Percentiles rank a stretch among this genome's conserved stretches.
These are phyloP conservation scores for Carposina sasakii DNA, from an alignment of 1,140 invertebrate genomes.

Conservation along the genomic window DNA sequence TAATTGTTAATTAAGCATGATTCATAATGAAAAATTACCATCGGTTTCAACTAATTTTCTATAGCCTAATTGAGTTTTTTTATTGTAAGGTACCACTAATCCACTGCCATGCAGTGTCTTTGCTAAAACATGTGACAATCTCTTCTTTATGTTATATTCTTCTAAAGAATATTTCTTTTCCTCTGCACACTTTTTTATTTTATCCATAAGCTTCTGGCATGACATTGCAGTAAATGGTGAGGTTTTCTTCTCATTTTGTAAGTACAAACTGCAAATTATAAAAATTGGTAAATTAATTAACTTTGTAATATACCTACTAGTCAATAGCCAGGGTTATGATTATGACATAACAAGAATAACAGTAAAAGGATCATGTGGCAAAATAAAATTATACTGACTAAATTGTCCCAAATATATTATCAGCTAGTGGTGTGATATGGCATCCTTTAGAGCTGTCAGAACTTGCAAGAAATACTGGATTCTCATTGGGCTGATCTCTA, in stretches of 20 bases:
- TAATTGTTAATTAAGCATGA: no score
- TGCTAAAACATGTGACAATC: slow-evolving; percentile 79
- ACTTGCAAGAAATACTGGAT: slow-evolving; percentile 83
- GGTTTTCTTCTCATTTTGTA: slow-evolving; percentile 76
- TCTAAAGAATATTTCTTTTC: slow-evolving; percentile 77
- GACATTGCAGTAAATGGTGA: slow-evolving; percentile 79
- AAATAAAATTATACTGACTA: slow-evolving; percentile 75
- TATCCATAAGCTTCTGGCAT: slow-evolving; percentile 74
- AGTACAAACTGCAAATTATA: slow-evolving; percentile 73
- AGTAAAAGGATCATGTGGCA: slow-evolving; percentile 4
- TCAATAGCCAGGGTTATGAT: no score
- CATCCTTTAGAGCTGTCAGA: slow-evolving; percentile 81
- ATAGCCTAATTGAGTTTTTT: slow-evolving; percentile 86
- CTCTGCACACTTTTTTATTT: slow-evolving; percentile 78
- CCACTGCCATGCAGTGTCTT: slow-evolving; percentile 90
- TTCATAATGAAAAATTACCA: slow-evolving; percentile 78
- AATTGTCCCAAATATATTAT: slow-evolving; percentile 90
- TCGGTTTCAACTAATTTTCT: slow-evolving; percentile 82
- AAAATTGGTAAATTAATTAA: slow-evolving; percentile 16
- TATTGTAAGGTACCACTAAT: slow-evolving; percentile 90
- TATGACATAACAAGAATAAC: no score
- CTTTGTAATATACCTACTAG: no score
- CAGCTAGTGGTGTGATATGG: slow-evolving; percentile 80
- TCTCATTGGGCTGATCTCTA: slow-evolving; percentile 84
- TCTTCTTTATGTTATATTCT: slow-evolving; percentile 74